A percentile compares a stretch with the other conserved stretches of the same genome.
Evolutionary conservation across 2,797 vertebrate species (phyloP).

Genomic region (Pyrrhura leucotis): DNA sequence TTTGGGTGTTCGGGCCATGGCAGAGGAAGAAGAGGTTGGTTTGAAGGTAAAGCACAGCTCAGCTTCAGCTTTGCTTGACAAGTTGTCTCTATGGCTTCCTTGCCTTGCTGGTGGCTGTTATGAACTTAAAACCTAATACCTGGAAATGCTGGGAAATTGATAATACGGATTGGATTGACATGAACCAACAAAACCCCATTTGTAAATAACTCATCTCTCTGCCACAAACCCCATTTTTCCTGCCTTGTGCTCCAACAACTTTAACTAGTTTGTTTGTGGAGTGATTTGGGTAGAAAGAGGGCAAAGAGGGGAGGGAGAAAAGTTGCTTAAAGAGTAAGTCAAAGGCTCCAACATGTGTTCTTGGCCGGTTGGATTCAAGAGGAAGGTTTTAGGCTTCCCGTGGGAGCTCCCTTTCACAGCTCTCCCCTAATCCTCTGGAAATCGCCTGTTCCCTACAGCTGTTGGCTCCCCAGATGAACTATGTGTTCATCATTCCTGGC

Average conservation of each 20-base stretch:
- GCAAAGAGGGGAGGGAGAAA: neutral
- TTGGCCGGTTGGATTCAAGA: constrained; percentile 55
- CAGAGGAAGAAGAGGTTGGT: neutral
- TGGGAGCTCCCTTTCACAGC: constrained; percentile 80
- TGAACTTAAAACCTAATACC: neutral
- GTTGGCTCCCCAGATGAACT: constrained; percentile 80
- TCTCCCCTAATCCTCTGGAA: constrained; percentile 80
- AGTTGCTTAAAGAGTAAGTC: constrained; percentile 39
- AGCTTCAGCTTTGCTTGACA: neutral
- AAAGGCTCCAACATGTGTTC: constrained; percentile 70
- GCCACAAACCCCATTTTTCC: neutral
- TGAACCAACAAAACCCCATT: neutral
- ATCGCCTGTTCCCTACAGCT: constrained; percentile 82
- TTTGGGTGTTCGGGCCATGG: neutral
- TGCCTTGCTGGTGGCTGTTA: neutral
- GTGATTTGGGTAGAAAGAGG: neutral
- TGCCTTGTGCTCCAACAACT: neutral
- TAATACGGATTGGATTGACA: neutral
- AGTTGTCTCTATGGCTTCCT: neutral
- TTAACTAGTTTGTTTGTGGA: neutral
- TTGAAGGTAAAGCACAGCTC: neutral
- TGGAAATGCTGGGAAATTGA: neutral
- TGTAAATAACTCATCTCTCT: neutral
- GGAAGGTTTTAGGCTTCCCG: constrained; percentile 71
- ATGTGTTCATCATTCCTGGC: constrained; percentile 83